Evolutionary conservation across 2,888 invertebrate species (phyloP), one percentile per base, ranked within the genome.

Genomic region (Anticlea derivata): DNA sequence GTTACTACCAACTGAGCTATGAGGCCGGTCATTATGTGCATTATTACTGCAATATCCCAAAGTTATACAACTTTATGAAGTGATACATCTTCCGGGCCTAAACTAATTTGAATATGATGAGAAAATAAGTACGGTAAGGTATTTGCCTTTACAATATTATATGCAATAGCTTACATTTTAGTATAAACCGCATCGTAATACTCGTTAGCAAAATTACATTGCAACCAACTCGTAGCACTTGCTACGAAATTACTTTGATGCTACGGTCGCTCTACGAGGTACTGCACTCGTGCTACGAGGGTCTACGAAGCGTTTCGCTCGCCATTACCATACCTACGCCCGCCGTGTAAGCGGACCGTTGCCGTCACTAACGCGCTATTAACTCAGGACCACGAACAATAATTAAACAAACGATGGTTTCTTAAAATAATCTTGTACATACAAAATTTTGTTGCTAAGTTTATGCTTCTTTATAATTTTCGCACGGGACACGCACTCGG

Each of bases 231-330:
- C 41, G 26, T 44, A 46, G 37, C 24, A 37, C 35, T 29, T 1
- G 34, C 13, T 30, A 30, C 23, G 17, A 29, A 46, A 30, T 37
- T 12, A 37, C 27, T 13, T 11, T 30, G 24, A 24, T 46, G 37
- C 45, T 37, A 46, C 45, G 37, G 37, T 30, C 8, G 17, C 34
- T 27, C 44, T 44, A 44, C 44, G 44, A 35, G 26, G 44, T 22
- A 7, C 44, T 44, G 35, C 44, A 22, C 20, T 7, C 4, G 22
- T 7, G 34, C 45, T 38, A 37, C 35, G 45, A 30, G 34, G 34
- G 12, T 29, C 40, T 40, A 30, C 39, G 22, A 40, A 30, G 5
- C 30, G 30, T 12, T 40, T 40, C 11, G n/a, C 30, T 22, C 12
- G 40, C 40, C 11, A 12, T 40, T 40, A 30, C 6, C 39, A 39